Conservation (phyloP, 1,140 invertebrate genomes). For the Aphaenogaster rudis region DNA sequence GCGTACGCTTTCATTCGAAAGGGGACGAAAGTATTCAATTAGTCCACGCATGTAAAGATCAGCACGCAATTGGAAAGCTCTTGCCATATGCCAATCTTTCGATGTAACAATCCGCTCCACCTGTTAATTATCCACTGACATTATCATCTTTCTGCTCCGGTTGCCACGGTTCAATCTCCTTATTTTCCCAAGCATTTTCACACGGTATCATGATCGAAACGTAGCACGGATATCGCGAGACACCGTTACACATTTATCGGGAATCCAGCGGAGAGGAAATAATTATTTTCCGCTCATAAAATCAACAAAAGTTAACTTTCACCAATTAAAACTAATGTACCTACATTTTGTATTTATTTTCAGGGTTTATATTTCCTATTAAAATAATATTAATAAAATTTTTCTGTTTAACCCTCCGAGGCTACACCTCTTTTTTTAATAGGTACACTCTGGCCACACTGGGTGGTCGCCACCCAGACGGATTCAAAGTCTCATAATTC, state of each 20-base stretch:
- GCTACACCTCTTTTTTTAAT: too few species aligned
- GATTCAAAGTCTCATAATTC: too few species aligned
- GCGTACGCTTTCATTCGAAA: background rate
- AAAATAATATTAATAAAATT: background rate
- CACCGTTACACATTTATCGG: background rate
- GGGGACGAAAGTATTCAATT: constrained; percentile 18
- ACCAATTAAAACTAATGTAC: background rate
- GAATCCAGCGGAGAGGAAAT: background rate
- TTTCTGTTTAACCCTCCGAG: background rate
- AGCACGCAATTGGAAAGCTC: background rate
- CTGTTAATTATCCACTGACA: constrained; percentile 4
- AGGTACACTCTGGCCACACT: too few species aligned
- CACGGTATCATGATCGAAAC: background rate
- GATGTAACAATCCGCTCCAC: background rate
- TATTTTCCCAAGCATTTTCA: background rate
- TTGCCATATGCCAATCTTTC: background rate
- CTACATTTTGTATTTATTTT: background rate
- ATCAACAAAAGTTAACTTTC: background rate
- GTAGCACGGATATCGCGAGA: background rate
- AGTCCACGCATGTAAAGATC: background rate
- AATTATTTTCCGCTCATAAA: background rate
- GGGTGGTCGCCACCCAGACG: too few species aligned
- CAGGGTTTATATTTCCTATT: background rate
- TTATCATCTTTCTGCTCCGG: constrained; percentile 6
- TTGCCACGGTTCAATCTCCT: background rate